phyloP scores from a whole-genome alignment of 2,113 vertebrate species.

The Pituophis catenifer region DNA sequence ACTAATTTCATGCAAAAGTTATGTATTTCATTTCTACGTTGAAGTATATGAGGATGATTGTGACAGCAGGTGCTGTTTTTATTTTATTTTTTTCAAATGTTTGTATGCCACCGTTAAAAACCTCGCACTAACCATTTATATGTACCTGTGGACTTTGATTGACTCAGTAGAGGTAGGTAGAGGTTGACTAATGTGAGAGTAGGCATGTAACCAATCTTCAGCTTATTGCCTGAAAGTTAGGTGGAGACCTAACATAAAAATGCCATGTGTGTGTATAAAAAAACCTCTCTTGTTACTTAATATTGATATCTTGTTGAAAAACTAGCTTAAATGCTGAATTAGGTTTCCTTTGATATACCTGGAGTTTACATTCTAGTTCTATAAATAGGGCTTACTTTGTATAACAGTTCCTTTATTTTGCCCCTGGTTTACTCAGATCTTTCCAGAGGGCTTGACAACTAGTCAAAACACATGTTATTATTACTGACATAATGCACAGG shows the following conservation, averaged over 20 bases:
- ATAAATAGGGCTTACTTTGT: background rate
- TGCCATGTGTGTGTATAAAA: background rate
- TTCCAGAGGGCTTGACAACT: background rate
- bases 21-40: background rate
- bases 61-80: background rate
- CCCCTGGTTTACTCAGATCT: background rate
- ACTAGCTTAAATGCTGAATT: background rate
- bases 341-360: background rate
- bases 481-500: background rate
- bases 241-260: background rate
- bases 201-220: background rate
- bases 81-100: background rate
- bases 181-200: background rate
- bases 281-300: background rate
- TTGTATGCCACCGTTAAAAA: background rate
- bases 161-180: background rate
- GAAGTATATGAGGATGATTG: background rate
- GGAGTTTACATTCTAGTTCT: background rate
- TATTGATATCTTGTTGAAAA: background rate
- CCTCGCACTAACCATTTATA: background rate
- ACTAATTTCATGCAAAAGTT: background rate
- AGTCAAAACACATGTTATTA: background rate
- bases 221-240: background rate
- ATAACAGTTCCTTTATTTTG: background rate
- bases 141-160: background rate